A percentile compares a stretch with the other conserved stretches of the same genome.
phyloP scores from a whole-genome alignment of 2,888 invertebrate genomes.

The Oithona nana region DNA sequence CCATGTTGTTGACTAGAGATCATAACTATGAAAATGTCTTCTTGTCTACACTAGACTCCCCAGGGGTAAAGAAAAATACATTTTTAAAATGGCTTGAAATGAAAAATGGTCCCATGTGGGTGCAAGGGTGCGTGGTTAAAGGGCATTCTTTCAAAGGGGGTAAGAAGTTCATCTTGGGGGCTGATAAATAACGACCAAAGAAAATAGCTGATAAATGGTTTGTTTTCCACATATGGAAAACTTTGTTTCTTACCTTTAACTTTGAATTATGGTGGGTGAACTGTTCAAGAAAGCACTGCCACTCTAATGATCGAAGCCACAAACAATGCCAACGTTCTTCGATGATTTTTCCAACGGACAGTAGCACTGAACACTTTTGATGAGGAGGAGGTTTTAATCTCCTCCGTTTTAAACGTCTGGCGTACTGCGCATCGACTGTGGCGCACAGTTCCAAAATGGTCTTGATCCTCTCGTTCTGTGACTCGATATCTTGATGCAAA shows the following conservation, averaged over 20 bases:
- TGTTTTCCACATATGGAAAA: too few species aligned
- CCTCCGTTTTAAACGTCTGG: neutral
- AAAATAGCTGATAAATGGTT: too few species aligned
- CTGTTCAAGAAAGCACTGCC: slow-evolving; percentile 29
- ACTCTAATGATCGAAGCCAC: slow-evolving; percentile 30
- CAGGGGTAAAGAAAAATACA: too few species aligned
- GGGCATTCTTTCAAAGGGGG: too few species aligned
- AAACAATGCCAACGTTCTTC: slow-evolving; percentile 30
- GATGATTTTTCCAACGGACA: neutral
- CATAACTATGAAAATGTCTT: too few species aligned
- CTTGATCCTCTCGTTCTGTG: neutral
- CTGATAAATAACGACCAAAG: too few species aligned
- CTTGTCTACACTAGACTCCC: too few species aligned
- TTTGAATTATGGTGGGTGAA: neutral
- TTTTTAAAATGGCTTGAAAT: too few species aligned
- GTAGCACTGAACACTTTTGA: neutral
- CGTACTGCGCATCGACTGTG: neutral
- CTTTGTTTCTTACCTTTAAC: neutral
- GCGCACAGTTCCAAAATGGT: neutral
- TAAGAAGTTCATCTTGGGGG: too few species aligned
- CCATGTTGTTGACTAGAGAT: too few species aligned
- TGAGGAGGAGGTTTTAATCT: neutral
- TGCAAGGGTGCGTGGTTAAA: too few species aligned
- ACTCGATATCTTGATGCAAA: neutral
- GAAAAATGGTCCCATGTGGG: too few species aligned